Percentiles rank a stretch among this genome's conserved stretches.
phyloP scores from a whole-genome alignment of 2,888 invertebrate species.

The Andrena hattorfiana region DNA sequence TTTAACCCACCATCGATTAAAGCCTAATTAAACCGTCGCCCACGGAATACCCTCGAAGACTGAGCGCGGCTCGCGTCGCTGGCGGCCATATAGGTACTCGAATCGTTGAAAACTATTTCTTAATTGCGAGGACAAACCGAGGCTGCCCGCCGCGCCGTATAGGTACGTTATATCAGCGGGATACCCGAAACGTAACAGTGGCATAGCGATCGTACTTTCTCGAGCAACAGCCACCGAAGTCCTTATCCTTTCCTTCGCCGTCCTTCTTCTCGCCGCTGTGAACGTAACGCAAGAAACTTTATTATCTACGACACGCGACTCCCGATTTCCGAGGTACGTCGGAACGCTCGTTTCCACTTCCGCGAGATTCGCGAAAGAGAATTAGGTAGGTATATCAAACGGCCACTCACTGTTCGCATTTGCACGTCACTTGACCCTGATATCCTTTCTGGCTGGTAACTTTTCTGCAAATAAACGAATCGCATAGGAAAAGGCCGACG shows the following conservation, averaged over 20 bases:
- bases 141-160: no score
- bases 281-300: constrained; percentile 20
- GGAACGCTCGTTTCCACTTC: not conserved
- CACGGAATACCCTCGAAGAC: not conserved
- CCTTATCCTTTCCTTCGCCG: constrained; percentile 67
- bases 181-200: not conserved
- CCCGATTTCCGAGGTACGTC: not conserved
- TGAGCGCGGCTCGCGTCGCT: not conserved
- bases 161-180: not conserved
- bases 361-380: not conserved
- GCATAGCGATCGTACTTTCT: constrained; percentile 70
- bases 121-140: no score
- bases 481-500: not conserved
- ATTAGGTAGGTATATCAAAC: not conserved
- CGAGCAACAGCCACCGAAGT: constrained; percentile 75
- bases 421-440: constrained; percentile 78
- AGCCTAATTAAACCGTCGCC: constrained; percentile 10
- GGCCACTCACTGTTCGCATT: constrained; percentile 75
- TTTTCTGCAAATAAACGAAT: constrained; percentile 69
- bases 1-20: not conserved
- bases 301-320: not conserved
- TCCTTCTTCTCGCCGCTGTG: constrained; percentile 72
- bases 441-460: constrained; percentile 77
- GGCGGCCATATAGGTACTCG: constrained; percentile 64
- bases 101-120: not conserved